Conservation (phyloP, 2,113 vertebrate species). For the Salvator merianae region DNA sequence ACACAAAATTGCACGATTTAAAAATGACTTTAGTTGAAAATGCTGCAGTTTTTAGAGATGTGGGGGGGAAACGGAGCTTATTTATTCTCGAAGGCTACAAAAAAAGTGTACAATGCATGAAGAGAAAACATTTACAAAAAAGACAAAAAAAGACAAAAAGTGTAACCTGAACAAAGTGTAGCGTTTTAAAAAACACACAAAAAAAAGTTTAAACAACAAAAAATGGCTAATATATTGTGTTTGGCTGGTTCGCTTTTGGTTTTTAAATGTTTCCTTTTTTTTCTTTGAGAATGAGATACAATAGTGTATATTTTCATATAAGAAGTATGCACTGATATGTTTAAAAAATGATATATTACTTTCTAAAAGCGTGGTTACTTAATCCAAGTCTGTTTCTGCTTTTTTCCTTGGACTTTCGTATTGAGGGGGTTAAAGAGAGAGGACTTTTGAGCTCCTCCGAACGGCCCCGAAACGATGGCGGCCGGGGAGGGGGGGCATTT, state of each 20-base stretch:
- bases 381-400: slow-evolving; percentile 90
- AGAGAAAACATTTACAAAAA: slow-evolving; percentile 74
- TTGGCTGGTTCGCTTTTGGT: slow-evolving; percentile 87
- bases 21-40: slow-evolving; percentile 80
- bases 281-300: slow-evolving; percentile 88
- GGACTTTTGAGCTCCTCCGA: too few species aligned
- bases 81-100: slow-evolving; percentile 88
- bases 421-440: too few species aligned
- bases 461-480: too few species aligned
- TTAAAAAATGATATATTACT: slow-evolving; percentile 90
- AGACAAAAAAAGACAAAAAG: slow-evolving; percentile 75
- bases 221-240: slow-evolving; percentile 96
- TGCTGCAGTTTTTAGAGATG: slow-evolving; percentile 94
- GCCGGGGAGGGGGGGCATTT: too few species aligned
- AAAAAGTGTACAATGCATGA: slow-evolving; percentile 82
- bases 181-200: slow-evolving; percentile 72
- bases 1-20: slow-evolving; percentile 81
- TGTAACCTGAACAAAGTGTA: slow-evolving; percentile 83
- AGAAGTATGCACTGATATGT: slow-evolving; percentile 97
- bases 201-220: slow-evolving; percentile 34
- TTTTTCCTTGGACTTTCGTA: slow-evolving; percentile 61
- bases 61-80: slow-evolving; percentile 80
- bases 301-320: slow-evolving; percentile 96
- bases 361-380: slow-evolving; percentile 94
- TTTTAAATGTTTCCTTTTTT: slow-evolving; percentile 76